phyloP scores from a whole-genome alignment of 2,113 vertebrate genomes.

The Microcebus griseorufus region DNA sequence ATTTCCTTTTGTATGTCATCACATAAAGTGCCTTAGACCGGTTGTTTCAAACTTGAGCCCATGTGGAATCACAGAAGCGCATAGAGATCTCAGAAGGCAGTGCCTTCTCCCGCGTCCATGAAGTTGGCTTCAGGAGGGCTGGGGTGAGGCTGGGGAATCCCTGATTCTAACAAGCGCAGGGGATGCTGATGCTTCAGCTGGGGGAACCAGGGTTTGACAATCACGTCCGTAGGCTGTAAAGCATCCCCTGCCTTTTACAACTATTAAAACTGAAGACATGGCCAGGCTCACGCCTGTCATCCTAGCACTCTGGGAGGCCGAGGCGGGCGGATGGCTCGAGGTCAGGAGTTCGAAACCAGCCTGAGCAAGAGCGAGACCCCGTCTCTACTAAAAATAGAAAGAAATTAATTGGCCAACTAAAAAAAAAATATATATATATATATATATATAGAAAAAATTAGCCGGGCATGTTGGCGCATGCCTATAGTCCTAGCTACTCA shows the following conservation, averaged over 20 bases:
- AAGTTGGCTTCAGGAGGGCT: fast-evolving
- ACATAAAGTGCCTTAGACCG: not conserved
- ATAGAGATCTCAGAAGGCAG: not conserved
- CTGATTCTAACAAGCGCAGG: not conserved
- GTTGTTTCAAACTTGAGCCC: not conserved
- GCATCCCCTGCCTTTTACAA: not conserved
- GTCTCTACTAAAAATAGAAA: no score
- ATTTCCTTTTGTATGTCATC: not conserved
- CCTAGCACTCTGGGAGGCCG: no score
- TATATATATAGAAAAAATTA: no score
- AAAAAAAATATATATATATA: no score
- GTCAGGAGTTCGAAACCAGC: no score
- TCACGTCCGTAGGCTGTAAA: not conserved
- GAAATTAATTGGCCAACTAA: no score
- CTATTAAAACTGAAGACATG: not conserved
- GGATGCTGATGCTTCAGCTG: not conserved
- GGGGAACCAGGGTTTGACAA: not conserved
- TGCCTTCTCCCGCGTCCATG: not conserved
- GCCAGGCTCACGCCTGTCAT: no score
- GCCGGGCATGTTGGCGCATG: no score
- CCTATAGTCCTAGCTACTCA: no score
- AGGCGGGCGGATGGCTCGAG: no score
- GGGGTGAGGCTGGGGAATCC: not conserved
- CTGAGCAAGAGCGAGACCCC: no score
- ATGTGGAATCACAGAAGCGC: not conserved